Base-by-base conservation (phyloP, 2,888 invertebrate species). In the Cantharis lateralis region DNA sequence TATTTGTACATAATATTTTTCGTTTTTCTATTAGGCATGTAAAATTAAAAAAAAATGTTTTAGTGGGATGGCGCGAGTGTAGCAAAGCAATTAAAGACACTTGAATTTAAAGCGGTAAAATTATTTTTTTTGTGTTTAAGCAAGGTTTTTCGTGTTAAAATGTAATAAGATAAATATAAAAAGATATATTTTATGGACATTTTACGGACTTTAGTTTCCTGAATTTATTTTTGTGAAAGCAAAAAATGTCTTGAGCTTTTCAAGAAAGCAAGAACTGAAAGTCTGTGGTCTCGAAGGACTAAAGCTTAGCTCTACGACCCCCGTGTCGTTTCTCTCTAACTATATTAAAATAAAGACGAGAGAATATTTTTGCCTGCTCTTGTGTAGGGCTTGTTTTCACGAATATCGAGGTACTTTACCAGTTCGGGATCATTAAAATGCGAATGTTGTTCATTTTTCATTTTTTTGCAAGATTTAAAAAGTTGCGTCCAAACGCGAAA, bases 361-460 rank as follows among this genome's bases (percentile, higher is more conserved):
- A 70, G 26, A 28, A 66, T 63, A 71, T 76, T 71, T 74, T 80
- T 72, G 78, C 72, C 75, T 78, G 76, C 74, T 61, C 28, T 62
- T 62, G 62, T 75, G 70, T 74, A 70, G 70, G 32, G 76, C 69
- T 72, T 75, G 66, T 76, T 76, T 74, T 79, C 72, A 16, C 75
- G 79, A 71, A 78, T 80, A 76, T 64, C 73, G 80, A 80, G 82
- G 79, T 79, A 78, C 82, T 82, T 81, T 79, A 79, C 77, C 81
- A 79, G 82, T 82, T 82, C 80, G 73, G 80, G 79, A 80, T 82
- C 83, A 83, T 83, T 83, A 83, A 83, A 83, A 83, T 83, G 83
- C 83, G 83, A 83, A 83, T 83, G 83, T 81, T 83, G 83, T 83
- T 81, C 83, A 83, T 83, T 83, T 83, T 83, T 83, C 82, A 83